These are phyloP conservation scores for Chionomys nivalis DNA, from an alignment of 2,113 vertebrate genomes.

Conservation along the genomic window DNA sequence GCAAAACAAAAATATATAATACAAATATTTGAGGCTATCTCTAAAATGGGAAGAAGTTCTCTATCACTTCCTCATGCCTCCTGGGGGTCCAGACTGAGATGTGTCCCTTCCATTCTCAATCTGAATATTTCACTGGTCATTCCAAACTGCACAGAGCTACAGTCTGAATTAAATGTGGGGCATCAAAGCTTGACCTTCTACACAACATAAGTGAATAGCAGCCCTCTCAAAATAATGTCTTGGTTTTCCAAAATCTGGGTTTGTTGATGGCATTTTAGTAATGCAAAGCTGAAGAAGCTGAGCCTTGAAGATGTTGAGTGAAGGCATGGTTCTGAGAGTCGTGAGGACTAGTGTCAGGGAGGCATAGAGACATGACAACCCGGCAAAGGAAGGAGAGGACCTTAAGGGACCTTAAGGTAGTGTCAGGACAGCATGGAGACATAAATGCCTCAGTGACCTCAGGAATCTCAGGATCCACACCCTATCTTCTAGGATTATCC, in stretches of 20 bases:
- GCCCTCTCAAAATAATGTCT: background rate
- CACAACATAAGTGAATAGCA: background rate
- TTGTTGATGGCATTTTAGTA: background rate
- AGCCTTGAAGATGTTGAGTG: background rate
- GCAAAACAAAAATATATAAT: background rate
- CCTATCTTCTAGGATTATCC: too few species aligned
- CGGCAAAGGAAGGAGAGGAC: background rate
- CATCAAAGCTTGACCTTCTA: background rate
- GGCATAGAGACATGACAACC: background rate
- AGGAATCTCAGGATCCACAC: too few species aligned
- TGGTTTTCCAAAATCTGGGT: background rate
- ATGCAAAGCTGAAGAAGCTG: background rate
- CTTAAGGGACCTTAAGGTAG: background rate
- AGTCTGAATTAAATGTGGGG: background rate
- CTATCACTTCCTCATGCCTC: background rate
- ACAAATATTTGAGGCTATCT: too few species aligned
- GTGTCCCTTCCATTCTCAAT: background rate
- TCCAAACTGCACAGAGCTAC: background rate
- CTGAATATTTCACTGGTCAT: background rate
- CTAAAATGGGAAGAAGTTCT: background rate
- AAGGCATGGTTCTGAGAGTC: background rate
- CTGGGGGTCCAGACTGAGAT: background rate
- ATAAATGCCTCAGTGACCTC: too few species aligned
- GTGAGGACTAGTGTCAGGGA: too few species aligned
- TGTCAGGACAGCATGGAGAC: too few species aligned